Evolutionary conservation across 2,888 invertebrate species (phyloP), one percentile per base, ranked within the genome.

Genomic region (Rhagium mordax): DNA sequence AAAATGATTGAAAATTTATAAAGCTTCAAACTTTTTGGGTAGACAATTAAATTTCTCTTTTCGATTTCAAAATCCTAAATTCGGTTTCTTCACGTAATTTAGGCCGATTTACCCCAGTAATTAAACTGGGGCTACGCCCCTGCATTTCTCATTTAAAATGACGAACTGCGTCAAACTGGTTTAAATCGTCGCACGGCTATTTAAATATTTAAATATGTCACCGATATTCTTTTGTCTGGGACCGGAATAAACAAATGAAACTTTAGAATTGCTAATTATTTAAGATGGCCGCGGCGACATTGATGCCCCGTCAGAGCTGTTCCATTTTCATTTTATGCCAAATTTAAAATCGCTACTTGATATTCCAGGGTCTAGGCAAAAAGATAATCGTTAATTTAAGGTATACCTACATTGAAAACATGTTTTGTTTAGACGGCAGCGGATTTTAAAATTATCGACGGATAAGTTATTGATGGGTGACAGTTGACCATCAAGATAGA

Each of bases 141-240:
- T 75, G 73, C 62, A 47, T 65, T 72, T 60, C 76, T 75, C 76
- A 72, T 75, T 75, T 74, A 71, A 79, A 81, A 77, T 80, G 79
- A 81, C 77, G 74, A 70, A 78, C 75, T 72, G 64, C 70, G 74
- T 82, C 83, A 81, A 82, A 81, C 83, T 80, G 80, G 81, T 83
- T 83, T 79, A 80, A 81, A 80, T 81, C 78, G 80, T 77, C 81
- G 81, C 78, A 79, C 78, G 70, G 77, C 78, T 81, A 85, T 86
- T 86, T 86, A 84, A 86, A 86, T 86, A 86, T 86, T 86, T 85
- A 86, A 86, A 86, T 86, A 81, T 85, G 85, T 85, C 85, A 85
- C 83, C 80, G 84, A 80, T 83, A 84, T 85, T 84, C 85, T 85
- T 86, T 86, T 86, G 86, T 86, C 85, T 84, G 85, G 77, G 74